Conservation (phyloP, 2,888 invertebrate species). For the Athripsodes cinereus region DNA sequence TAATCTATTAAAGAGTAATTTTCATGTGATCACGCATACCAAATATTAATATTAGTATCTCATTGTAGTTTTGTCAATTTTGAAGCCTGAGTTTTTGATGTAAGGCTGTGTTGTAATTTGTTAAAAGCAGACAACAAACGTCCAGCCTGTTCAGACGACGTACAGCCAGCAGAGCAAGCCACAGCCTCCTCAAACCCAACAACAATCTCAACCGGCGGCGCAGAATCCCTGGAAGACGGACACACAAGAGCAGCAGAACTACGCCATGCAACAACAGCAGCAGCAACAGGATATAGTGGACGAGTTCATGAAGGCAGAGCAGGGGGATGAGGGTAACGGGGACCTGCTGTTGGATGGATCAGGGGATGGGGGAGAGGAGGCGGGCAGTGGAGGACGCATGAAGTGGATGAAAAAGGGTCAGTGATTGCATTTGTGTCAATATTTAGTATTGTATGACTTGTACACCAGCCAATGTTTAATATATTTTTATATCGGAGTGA, state of each 20-base stretch:
- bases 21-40: too few species aligned
- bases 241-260: background rate
- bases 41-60: too few species aligned
- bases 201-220: too few species aligned
- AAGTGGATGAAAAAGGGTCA: conserved; percentile 20
- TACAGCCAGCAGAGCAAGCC: background rate
- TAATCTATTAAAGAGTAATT: too few species aligned
- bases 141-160: background rate
- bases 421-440: too few species aligned
- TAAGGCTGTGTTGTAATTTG: too few species aligned
- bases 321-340: background rate
- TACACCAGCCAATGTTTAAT: too few species aligned
- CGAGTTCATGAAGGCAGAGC: background rate
- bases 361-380: background rate
- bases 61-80: too few species aligned
- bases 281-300: background rate
- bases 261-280: conserved; percentile 3
- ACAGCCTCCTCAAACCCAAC: background rate
- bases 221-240: background rate
- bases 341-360: background rate
- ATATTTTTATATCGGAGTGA: too few species aligned
- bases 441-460: too few species aligned
- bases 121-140: background rate
- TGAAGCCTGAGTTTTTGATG: too few species aligned
- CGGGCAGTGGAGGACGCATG: conserved; percentile 3